These are phyloP conservation scores for Sylvietta virens DNA, from an alignment of 2,113 vertebrate species.

Conservation along the genomic window DNA sequence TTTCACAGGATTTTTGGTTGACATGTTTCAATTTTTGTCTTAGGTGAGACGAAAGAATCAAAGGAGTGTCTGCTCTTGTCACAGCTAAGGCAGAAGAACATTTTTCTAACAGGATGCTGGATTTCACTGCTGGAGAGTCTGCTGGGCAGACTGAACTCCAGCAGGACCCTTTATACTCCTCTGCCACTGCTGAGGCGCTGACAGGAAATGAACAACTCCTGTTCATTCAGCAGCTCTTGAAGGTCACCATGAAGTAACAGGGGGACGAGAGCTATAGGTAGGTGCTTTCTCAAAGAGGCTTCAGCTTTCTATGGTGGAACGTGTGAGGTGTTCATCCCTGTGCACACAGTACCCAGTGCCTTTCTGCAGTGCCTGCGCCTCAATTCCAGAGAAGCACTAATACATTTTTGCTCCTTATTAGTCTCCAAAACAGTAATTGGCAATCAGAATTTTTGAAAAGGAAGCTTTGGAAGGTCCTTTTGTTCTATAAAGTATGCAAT, in stretches of 20 bases:
- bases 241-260: not conserved
- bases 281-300: not conserved
- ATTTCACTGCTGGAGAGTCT: not conserved
- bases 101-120: not conserved
- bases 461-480: not conserved
- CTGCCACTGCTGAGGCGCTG: not conserved
- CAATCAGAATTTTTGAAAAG: not conserved
- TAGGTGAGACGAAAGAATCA: not conserved
- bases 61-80: not conserved
- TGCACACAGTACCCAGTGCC: rapidly evolving
- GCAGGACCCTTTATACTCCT: not conserved
- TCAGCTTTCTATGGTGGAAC: not conserved
- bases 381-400: not conserved
- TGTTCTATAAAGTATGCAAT: not conserved
- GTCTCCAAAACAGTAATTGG: not conserved
- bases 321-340: not conserved
- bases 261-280: not conserved
- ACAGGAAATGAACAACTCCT: not conserved
- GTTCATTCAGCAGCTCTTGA: not conserved
- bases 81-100: not conserved
- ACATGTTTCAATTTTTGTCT: not conserved
- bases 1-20: not conserved
- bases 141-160: not conserved
- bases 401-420: not conserved
- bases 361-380: rapidly evolving